Conservation (phyloP, 2,888 invertebrate species). For the Amblyjoppa proteus region DNA sequence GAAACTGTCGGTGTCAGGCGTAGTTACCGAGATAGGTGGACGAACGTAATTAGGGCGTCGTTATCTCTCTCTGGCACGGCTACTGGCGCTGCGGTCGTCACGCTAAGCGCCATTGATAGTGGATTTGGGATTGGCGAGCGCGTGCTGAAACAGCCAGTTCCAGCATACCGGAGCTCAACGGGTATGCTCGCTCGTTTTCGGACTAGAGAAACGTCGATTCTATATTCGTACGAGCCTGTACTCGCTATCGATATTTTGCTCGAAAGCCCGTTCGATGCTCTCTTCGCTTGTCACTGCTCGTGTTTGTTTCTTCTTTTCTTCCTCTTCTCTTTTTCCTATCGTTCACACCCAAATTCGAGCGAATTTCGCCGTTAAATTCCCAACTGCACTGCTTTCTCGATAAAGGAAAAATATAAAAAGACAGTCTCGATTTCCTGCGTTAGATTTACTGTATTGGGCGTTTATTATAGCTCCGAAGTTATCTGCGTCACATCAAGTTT, state of each 20-base stretch:
- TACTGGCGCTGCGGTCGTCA: slow-evolving; percentile 50
- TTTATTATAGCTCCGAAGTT: not conserved
- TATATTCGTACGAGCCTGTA: slow-evolving; percentile 27
- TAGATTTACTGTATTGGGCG: not conserved
- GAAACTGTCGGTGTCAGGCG: slow-evolving; percentile 31
- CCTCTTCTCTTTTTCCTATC: slow-evolving; percentile 7
- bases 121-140: slow-evolving; percentile 63
- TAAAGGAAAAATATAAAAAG: not conserved
- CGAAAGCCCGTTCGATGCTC: not conserved
- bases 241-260: slow-evolving; percentile 14
- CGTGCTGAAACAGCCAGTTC: slow-evolving; percentile 34
- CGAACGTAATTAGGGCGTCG: slow-evolving; percentile 67
- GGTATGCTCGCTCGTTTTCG: slow-evolving; percentile 25
- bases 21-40: slow-evolving; percentile 44
- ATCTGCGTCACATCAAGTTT: too few species aligned
- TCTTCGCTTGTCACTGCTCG: not conserved
- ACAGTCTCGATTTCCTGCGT: not conserved
- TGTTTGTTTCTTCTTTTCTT: not conserved
- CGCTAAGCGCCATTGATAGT: slow-evolving; percentile 67
- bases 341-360: not conserved
- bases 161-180: slow-evolving; percentile 30
- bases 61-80: slow-evolving; percentile 65
- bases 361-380: not conserved
- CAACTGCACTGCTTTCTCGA: not conserved
- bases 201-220: slow-evolving; percentile 55